Percentiles rank a stretch among this genome's conserved stretches.
Evolutionary conservation across 2,113 vertebrate genomes (phyloP).

Genomic region (Heterotilapia buettikoferi): DNA sequence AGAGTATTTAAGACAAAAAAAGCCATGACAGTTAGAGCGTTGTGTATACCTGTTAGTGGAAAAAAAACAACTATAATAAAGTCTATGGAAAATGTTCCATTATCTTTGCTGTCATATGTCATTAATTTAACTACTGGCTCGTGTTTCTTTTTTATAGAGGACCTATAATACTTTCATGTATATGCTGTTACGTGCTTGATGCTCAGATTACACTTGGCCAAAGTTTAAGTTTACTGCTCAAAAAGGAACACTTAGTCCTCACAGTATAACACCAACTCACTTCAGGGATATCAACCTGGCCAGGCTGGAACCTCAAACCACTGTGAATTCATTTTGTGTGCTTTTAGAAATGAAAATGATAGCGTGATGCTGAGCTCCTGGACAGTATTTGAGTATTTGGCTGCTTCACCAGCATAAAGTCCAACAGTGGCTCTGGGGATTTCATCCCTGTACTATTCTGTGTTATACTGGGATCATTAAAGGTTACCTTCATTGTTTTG

Average conservation of each 20-base stretch:
- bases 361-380: not conserved
- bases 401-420: not conserved
- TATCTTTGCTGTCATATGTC: not conserved
- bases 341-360: not conserved
- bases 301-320: not conserved
- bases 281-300: not conserved
- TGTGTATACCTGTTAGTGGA: slow-evolving; percentile 69
- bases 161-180: not conserved
- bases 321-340: not conserved
- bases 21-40: slow-evolving; percentile 68
- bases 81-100: slow-evolving; percentile 58
- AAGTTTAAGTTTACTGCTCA: not conserved
- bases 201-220: not conserved
- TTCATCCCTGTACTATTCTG: not conserved
- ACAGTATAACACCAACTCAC: not conserved
- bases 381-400: not conserved
- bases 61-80: slow-evolving; percentile 68
- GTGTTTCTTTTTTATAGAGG: not conserved
- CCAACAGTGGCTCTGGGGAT: not conserved
- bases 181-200: not conserved
- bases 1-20: slow-evolving; percentile 77
- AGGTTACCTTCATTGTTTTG: not conserved
- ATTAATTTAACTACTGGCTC: not conserved
- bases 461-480: not conserved
- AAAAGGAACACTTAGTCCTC: not conserved